Conservation (phyloP, 2,113 vertebrate genomes). For the Otus sunia region DNA sequence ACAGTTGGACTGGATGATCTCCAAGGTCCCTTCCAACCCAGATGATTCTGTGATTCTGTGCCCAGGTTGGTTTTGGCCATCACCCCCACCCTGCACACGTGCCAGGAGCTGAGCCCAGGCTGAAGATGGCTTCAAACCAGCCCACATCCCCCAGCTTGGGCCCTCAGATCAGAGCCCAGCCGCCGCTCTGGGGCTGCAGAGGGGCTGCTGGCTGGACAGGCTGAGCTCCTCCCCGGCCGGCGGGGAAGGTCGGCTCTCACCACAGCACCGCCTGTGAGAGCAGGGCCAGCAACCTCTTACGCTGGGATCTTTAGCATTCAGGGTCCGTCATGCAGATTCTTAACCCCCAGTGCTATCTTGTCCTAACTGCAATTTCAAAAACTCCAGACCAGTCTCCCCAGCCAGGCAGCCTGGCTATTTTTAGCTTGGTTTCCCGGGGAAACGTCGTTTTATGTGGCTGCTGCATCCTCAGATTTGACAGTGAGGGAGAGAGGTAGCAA, state of each 20-base stretch:
- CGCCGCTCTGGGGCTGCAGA: background rate
- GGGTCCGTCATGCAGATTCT: no score
- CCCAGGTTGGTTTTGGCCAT: fast-evolving
- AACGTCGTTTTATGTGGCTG: background rate
- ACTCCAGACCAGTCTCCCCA: background rate
- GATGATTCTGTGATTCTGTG: no score
- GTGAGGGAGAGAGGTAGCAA: background rate
- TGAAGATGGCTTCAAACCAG: background rate
- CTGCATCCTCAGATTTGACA: conserved; percentile 9
- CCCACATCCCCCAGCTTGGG: background rate
- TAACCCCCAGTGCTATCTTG: background rate
- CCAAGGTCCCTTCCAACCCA: no score
- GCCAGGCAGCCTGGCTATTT: conserved; percentile 4
- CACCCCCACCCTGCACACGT: fast-evolving
- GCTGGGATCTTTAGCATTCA: background rate
- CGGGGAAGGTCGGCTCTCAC: no score
- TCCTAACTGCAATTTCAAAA: background rate
- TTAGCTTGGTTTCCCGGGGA: conserved; percentile 59
- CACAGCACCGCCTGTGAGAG: fast-evolving
- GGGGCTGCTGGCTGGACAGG: background rate
- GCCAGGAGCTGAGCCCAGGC: background rate
- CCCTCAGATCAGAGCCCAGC: background rate
- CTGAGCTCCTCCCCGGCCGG: background rate
- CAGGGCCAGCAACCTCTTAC: background rate
- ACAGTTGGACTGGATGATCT: no score